Percentiles rank a stretch among this genome's conserved stretches.
Conservation (phyloP, 1,140 invertebrate species). For the Berghia stephanieae region DNA sequence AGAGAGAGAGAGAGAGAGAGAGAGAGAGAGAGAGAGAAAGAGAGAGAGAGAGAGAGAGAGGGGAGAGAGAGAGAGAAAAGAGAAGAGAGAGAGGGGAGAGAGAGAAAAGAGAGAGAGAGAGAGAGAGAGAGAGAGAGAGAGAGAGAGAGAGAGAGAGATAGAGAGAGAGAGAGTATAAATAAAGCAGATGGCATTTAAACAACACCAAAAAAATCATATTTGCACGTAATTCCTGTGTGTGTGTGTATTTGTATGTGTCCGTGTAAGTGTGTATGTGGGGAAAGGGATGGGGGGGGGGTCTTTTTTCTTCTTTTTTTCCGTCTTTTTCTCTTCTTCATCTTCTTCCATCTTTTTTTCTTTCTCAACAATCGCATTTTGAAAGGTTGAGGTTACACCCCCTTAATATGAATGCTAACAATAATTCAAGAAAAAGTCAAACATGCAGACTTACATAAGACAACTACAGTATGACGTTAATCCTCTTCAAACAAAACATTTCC, state of each 20-base stretch:
- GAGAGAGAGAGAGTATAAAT: constrained; percentile 5
- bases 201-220: not conserved
- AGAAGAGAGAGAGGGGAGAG: not conserved
- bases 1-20: not conserved
- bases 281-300: not conserved
- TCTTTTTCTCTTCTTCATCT: no score
- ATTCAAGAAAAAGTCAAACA: no score
- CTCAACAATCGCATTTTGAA: no score
- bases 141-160: constrained; percentile 18
- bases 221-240: not conserved
- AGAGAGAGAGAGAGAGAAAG: not conserved
- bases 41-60: constrained; percentile 14
- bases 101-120: not conserved
- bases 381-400: no score
- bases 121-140: constrained; percentile 3
- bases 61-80: not conserved
- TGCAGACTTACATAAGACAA: no score
- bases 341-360: no score
- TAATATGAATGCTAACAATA: no score
- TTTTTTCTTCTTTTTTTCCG: no score
- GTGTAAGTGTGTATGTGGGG: not conserved
- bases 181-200: not conserved
- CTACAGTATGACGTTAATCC: no score
- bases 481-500: no score
- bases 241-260: not conserved